These are phyloP conservation scores for Ophiothrix spiculata DNA, from an alignment of 35 echinoderm and acorn worm species.

Conservation along the genomic window DNA sequence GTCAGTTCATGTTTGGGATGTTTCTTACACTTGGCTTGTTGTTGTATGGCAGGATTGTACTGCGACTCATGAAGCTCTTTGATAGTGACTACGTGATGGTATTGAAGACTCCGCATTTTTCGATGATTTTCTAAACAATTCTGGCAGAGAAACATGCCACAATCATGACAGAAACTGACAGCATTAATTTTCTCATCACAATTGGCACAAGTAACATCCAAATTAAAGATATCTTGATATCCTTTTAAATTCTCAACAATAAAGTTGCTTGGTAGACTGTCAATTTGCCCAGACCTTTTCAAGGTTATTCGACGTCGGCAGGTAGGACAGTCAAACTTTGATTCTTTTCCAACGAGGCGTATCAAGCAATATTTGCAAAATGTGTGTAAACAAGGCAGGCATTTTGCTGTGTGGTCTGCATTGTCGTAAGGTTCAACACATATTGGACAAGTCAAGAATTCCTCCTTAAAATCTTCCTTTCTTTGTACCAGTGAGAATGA, in stretches of 20 bases:
- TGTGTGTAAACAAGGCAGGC: neutral
- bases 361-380: neutral
- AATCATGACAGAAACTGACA: slow-evolving; percentile 1
- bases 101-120: neutral
- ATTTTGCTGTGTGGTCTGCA: neutral
- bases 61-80: neutral
- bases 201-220: neutral
- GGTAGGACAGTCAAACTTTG: neutral
- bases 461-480: neutral
- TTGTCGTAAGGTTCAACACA: neutral
- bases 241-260: neutral
- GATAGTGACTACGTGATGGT: neutral
- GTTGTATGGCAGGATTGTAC: neutral
- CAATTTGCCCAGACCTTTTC: neutral
- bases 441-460: neutral
- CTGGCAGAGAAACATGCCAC: neutral
- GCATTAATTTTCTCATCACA: neutral
- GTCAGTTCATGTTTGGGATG: neutral
- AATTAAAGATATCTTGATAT: slow-evolving; percentile 1
- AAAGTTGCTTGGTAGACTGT: neutral
- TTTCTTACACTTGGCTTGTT: neutral
- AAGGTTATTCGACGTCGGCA: neutral
- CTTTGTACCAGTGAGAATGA: neutral
- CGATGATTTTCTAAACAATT: neutral
- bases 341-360: neutral